Conservation (phyloP, 2,888 invertebrate species). For the Leucophenga maculata region DNA sequence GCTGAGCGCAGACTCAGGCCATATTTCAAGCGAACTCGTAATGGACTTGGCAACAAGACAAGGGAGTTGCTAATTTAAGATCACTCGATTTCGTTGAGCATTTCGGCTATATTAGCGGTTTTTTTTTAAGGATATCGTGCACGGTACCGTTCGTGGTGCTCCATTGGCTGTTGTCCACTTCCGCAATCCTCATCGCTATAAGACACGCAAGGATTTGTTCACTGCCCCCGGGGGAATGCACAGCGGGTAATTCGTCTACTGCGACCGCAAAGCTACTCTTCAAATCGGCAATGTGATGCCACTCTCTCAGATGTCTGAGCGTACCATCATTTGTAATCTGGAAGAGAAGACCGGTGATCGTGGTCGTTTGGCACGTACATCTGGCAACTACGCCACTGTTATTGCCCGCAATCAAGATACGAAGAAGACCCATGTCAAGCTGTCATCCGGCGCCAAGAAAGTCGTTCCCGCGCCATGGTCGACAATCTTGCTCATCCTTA, state of each 20-base stretch:
- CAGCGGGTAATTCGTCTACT: constrained; percentile 99
- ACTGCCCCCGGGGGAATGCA: constrained; percentile 99
- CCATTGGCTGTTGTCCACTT: constrained; percentile 97
- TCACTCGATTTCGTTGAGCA: no score
- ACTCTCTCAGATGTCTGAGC: constrained; percentile 98
- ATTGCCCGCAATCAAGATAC: constrained; percentile 99
- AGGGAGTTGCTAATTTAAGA: no score
- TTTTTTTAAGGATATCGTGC: constrained; percentile 97
- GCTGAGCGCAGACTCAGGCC: no score
- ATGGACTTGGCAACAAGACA: no score
- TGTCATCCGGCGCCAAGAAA: no score
- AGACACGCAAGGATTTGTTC: constrained; percentile 95
- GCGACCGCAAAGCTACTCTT: constrained; percentile 94
- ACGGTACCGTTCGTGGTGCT: constrained; percentile 99
- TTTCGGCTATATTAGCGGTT: no score
- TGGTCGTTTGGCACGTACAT: constrained; percentile 96
- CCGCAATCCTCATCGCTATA: constrained; percentile 98
- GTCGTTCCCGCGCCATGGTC: constrained; percentile 99
- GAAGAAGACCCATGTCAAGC: constrained; percentile 99
- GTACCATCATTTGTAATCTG: constrained; percentile 98
- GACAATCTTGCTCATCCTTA: constrained; percentile 97
- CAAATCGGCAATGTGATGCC: constrained; percentile 97
- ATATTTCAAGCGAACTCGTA: no score
- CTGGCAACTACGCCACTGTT: constrained; percentile 99
- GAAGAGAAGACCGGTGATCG: constrained; percentile 99